Conservation (phyloP, 2,113 vertebrate species). For the Tyrannus savana region DNA sequence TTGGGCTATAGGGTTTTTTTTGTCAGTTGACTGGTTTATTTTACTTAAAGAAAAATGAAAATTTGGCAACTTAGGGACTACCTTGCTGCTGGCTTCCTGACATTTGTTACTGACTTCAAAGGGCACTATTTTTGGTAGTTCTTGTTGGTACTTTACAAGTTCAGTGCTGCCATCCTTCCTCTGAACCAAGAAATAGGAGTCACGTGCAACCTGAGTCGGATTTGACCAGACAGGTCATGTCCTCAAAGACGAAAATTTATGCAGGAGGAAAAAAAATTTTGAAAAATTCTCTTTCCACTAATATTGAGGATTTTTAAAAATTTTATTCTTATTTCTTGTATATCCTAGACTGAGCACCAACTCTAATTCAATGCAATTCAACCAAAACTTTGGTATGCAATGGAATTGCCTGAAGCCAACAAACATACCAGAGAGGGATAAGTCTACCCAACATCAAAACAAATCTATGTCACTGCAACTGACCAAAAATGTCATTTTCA, state of each 20-base stretch:
- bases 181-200: not conserved
- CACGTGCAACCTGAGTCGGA: not conserved
- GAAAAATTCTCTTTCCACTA: not conserved
- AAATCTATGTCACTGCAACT: not conserved
- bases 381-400: not conserved
- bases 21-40: not conserved
- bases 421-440: not conserved
- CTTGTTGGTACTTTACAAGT: not conserved
- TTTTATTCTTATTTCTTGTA: not conserved
- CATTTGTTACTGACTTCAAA: not conserved
- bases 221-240: not conserved
- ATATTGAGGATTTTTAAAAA: not conserved
- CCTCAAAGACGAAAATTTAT: not conserved
- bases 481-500: not conserved
- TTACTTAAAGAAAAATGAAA: not conserved
- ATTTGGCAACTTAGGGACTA: not conserved
- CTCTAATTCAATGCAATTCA: not conserved
- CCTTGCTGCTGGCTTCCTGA: not conserved
- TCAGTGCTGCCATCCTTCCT: not conserved
- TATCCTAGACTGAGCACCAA: not conserved
- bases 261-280: not conserved
- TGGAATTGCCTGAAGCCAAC: not conserved
- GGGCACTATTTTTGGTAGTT: not conserved
- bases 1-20: not conserved
- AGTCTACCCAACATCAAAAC: not conserved